Evolutionary conservation across 2,113 vertebrate species (phyloP).

Genomic region (Apeltes quadracus): DNA sequence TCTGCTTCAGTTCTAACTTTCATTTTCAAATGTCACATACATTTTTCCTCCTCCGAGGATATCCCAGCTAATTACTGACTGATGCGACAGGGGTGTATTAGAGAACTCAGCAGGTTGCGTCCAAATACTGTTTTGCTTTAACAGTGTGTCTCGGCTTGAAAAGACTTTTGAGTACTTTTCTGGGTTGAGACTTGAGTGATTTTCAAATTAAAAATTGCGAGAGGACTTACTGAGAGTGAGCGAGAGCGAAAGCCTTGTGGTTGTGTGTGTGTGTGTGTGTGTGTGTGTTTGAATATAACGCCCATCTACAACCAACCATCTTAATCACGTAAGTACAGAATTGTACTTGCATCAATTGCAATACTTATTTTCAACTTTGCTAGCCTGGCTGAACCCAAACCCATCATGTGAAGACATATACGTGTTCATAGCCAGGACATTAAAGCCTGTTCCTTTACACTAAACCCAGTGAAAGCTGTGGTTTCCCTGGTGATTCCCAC

Average conservation of each 20-base stretch:
- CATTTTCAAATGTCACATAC: constrained; percentile 71
- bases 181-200: constrained; percentile 39
- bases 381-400: constrained; percentile 43
- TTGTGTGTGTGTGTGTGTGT: constrained; percentile 15
- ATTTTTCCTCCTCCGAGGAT: constrained; percentile 53
- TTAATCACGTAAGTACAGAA: constrained; percentile 39
- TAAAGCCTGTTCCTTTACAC: constrained; percentile 51
- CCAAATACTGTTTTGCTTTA: constrained; percentile 38
- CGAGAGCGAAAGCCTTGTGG: constrained; percentile 16
- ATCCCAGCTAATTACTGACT: constrained; percentile 74
- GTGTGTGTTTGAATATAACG: constrained; percentile 21
- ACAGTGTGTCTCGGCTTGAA: constrained; percentile 6
- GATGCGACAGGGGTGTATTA: constrained; percentile 55
- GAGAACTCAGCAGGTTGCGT: constrained; percentile 62
- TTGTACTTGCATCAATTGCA: constrained; percentile 45
- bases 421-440: constrained; percentile 43
- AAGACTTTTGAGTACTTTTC: constrained; percentile 48
- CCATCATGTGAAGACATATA: constrained; percentile 64
- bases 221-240: constrained; percentile 43
- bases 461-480: constrained; percentile 41
- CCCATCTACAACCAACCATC: constrained; percentile 25
- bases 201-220: constrained; percentile 43
- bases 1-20: constrained; percentile 66
- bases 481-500: constrained; percentile 53
- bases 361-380: constrained; percentile 30